Percentiles rank a stretch among this genome's conserved stretches.
Conservation (phyloP, 2,797 vertebrate genomes). For the Sebastiscus albofasciatus region DNA sequence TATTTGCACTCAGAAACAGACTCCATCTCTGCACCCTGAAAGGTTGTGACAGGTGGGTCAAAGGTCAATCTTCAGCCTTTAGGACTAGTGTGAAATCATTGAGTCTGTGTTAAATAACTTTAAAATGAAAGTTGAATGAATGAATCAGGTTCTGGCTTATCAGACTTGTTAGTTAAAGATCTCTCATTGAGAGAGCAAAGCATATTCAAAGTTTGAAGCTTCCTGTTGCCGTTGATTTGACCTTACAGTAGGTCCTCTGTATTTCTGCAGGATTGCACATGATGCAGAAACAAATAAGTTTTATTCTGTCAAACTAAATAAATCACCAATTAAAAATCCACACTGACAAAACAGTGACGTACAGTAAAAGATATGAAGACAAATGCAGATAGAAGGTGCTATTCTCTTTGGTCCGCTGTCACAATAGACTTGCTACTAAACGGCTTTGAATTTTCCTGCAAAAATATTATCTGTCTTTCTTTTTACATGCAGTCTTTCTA, state of each 20-base stretch:
- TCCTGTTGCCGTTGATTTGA: neutral
- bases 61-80: neutral
- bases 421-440: slow-evolving; percentile 60
- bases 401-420: slow-evolving; percentile 43
- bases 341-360: slow-evolving; percentile 24
- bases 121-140: neutral
- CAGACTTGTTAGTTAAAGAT: neutral
- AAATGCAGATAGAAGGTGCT: slow-evolving; percentile 46
- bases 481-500: slow-evolving; percentile 47
- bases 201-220: neutral
- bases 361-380: slow-evolving; percentile 39
- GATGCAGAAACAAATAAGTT: neutral
- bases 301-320: slow-evolving; percentile 7
- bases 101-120: neutral
- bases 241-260: neutral
- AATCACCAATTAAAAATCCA: slow-evolving; percentile 32
- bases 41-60: neutral
- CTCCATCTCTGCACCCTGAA: neutral
- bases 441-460: slow-evolving; percentile 52
- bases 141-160: neutral
- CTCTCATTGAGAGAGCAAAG: neutral
- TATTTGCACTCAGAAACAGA: neutral
- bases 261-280: neutral
- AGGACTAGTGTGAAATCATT: neutral
- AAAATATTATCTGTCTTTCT: slow-evolving; percentile 69